These are phyloP conservation scores for Holacanthella duospinosa DNA, from an alignment of 2,888 invertebrate species.

Conservation along the genomic window DNA sequence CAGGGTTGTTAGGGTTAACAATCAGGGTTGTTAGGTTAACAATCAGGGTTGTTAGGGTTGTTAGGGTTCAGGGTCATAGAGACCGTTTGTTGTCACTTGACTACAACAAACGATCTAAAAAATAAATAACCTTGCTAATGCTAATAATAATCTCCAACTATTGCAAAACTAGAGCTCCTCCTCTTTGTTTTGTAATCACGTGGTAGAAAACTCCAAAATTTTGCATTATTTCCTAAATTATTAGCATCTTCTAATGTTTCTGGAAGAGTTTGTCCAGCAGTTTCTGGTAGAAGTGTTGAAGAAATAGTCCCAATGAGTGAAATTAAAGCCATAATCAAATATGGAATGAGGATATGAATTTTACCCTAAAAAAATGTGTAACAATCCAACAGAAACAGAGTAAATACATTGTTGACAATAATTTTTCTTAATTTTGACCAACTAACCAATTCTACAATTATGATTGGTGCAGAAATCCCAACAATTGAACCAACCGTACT, in stretches of 20 bases:
- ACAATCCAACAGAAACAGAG: too few relatives aligned
- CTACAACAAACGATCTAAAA: too few relatives aligned
- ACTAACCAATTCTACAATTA: slow-evolving; percentile 50
- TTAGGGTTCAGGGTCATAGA: too few relatives aligned
- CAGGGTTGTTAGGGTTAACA: too few relatives aligned
- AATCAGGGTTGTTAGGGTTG: too few relatives aligned
- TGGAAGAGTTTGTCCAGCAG: slow-evolving; percentile 52
- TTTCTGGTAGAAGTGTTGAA: slow-evolving; percentile 52
- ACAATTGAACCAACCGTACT: slow-evolving; percentile 49
- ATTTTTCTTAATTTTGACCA: too few relatives aligned
- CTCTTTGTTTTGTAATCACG: neutral
- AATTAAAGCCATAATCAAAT: slow-evolving; percentile 17
- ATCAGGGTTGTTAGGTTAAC: too few relatives aligned
- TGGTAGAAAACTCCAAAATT: slow-evolving; percentile 38
- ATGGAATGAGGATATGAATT: neutral
- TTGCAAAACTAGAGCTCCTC: neutral
- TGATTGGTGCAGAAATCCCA: slow-evolving; percentile 50
- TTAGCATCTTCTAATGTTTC: slow-evolving; percentile 54
- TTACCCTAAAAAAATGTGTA: slow-evolving; percentile 2
- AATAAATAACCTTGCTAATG: too few relatives aligned
- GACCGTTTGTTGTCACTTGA: too few relatives aligned
- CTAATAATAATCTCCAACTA: neutral
- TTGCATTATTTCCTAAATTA: slow-evolving; percentile 47
- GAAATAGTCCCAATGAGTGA: slow-evolving; percentile 40
- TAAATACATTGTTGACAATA: too few relatives aligned